Evolutionary conservation across 2,888 invertebrate species (phyloP).

Genomic region (Brachycybe producta): DNA sequence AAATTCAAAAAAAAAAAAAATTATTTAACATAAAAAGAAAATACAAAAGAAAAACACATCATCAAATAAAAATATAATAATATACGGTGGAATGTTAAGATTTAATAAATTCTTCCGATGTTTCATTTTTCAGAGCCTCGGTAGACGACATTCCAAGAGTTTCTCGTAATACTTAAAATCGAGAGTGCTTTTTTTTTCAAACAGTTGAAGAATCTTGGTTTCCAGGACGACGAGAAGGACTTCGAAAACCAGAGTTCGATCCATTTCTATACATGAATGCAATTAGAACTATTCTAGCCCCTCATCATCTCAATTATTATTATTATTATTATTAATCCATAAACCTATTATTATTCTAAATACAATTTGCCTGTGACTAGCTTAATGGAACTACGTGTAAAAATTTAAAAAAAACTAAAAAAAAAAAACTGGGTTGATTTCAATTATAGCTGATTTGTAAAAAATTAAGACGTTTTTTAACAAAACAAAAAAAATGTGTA

Average conservation of each 20-base stretch:
- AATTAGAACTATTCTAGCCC: too few species aligned
- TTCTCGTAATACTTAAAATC: too few species aligned
- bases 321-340: too few species aligned
- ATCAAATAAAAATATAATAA: too few species aligned
- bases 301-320: too few species aligned
- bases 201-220: constrained; percentile 7
- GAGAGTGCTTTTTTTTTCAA: background rate
- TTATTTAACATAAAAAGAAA: background rate
- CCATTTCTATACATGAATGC: too few species aligned
- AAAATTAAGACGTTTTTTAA: too few species aligned
- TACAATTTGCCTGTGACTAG: background rate
- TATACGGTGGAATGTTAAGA: too few species aligned
- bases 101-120: background rate
- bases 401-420: constrained; percentile 4
- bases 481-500: too few species aligned
- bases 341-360: too few species aligned
- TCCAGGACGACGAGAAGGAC: constrained; percentile 14
- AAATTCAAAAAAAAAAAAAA: constrained; percentile 4
- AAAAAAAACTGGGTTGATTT: constrained; percentile 4
- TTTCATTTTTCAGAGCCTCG: background rate
- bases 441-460: too few species aligned
- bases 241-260: constrained; percentile 1
- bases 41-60: background rate
- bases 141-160: too few species aligned
- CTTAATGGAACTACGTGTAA: background rate